Percentiles rank a stretch among this genome's conserved stretches.
These are phyloP conservation scores for Hyposoter dolosus DNA, from an alignment of 2,888 invertebrate genomes.

Conservation along the genomic window DNA sequence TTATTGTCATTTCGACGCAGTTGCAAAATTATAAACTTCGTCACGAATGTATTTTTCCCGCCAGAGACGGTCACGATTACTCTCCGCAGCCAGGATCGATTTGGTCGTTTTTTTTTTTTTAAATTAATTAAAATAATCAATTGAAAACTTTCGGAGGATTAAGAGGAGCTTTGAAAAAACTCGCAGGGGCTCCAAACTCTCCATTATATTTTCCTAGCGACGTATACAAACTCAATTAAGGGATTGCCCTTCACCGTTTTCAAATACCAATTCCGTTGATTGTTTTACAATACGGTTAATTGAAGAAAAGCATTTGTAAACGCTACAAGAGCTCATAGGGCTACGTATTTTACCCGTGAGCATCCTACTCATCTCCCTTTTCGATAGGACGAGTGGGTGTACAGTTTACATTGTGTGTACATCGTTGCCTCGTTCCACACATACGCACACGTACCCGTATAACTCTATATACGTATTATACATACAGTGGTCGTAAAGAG, in stretches of 20 bases:
- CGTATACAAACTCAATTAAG: slow-evolving; percentile 14
- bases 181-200: neutral
- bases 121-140: neutral
- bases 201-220: slow-evolving; percentile 20
- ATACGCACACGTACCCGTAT: neutral
- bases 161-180: neutral
- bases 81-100: neutral
- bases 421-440: slow-evolving; percentile 1
- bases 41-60: neutral
- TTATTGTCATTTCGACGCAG: neutral
- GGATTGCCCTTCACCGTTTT: slow-evolving; percentile 14
- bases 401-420: slow-evolving; percentile 15
- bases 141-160: neutral
- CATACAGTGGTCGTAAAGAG: slow-evolving; percentile 32
- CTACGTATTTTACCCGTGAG: slow-evolving; percentile 28
- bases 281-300: slow-evolving; percentile 40
- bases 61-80: neutral
- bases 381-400: slow-evolving; percentile 42
- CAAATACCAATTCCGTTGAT: slow-evolving; percentile 35
- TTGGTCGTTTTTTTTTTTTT: neutral
- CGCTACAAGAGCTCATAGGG: slow-evolving; percentile 28
- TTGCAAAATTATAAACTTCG: neutral
- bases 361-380: slow-evolving; percentile 33
- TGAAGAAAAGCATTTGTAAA: slow-evolving; percentile 52
- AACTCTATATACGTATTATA: neutral